Conservation (phyloP, 1,140 invertebrate genomes). For the Phymorhynchus buccinoides region DNA sequence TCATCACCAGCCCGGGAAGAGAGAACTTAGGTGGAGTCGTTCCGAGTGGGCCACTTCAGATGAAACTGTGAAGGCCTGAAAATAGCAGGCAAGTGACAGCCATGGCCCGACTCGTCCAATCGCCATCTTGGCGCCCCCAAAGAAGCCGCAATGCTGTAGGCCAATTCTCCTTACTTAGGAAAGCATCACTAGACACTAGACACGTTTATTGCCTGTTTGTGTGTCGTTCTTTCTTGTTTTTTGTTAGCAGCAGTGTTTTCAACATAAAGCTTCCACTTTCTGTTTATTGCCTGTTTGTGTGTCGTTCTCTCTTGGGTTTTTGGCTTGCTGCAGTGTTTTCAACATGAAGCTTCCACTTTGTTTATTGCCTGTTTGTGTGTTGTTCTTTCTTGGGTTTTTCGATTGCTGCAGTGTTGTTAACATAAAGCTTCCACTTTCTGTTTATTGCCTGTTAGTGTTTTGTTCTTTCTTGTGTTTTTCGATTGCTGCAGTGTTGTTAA, state of each 20-base stretch:
- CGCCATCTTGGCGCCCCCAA: not conserved
- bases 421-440: not conserved
- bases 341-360: not conserved
- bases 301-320: too few relatives aligned
- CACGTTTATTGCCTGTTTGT: not conserved
- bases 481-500: too few relatives aligned
- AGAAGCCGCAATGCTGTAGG: too few relatives aligned
- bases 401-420: too few relatives aligned
- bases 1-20: not conserved
- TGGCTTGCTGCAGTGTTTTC: too few relatives aligned
- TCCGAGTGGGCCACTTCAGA: constrained; percentile 1
- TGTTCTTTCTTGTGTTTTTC: too few relatives aligned
- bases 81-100: not conserved
- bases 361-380: not conserved
- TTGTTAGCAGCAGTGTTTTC: too few relatives aligned
- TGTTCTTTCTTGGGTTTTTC: too few relatives aligned
- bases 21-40: constrained; percentile 9
- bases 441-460: not conserved
- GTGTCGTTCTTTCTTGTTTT: too few relatives aligned
- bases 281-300: not conserved
- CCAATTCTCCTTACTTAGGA: not conserved
- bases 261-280: too few relatives aligned
- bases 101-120: not conserved
- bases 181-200: not conserved
- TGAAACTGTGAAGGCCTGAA: not conserved